These are phyloP conservation scores for Eilema griseolum DNA, from an alignment of 2,888 invertebrate species.

Conservation along the genomic window DNA sequence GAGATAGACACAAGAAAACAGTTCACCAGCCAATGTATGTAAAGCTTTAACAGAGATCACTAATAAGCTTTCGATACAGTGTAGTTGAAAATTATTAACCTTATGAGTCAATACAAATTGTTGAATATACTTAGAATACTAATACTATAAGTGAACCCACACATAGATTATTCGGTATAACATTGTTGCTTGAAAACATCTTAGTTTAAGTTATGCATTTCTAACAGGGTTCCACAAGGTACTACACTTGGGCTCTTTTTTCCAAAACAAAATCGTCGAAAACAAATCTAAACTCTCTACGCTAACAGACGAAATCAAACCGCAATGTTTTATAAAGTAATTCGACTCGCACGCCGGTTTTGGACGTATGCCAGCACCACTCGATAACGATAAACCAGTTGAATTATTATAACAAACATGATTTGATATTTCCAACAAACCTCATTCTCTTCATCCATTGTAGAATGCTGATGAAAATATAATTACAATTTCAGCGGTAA, in stretches of 20 bases:
- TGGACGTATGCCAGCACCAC: slow-evolving; percentile 44
- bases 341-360: slow-evolving; percentile 21
- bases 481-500: slow-evolving; percentile 14
- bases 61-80: not conserved
- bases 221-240: slow-evolving; percentile 9
- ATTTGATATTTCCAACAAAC: slow-evolving; percentile 40
- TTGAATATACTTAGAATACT: not conserved
- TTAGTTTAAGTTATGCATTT: not conserved
- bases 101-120: not conserved
- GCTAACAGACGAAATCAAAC: slow-evolving; percentile 33
- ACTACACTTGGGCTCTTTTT: not conserved
- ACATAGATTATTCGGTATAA: not conserved
- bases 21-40: no score
- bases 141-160: not conserved
- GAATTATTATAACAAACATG: slow-evolving; percentile 40
- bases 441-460: slow-evolving; percentile 48
- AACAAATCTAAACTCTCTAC: not conserved
- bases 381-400: slow-evolving; percentile 40
- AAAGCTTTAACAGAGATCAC: not conserved
- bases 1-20: no score
- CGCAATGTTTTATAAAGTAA: slow-evolving; percentile 39
- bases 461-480: slow-evolving; percentile 17
- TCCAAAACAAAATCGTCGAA: not conserved
- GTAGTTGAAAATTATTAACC: not conserved
- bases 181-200: not conserved